Conservation (phyloP, 2,113 vertebrate species). For the Orcinus orca region DNA sequence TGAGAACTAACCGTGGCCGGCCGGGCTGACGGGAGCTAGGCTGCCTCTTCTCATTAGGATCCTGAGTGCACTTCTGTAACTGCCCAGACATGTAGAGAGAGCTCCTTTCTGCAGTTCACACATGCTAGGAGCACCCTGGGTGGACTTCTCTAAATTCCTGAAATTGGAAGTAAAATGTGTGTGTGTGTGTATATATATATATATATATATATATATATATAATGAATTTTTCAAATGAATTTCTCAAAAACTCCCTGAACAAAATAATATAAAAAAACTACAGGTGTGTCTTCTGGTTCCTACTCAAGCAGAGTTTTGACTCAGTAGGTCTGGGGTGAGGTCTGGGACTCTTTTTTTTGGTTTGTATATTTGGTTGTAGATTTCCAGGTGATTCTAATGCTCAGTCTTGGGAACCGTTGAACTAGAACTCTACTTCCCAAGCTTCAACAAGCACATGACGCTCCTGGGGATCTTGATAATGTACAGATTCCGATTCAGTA, state of each 20-base stretch:
- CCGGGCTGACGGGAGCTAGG: neutral
- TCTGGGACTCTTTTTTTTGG: neutral
- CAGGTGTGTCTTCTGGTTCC: neutral
- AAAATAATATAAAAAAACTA: neutral
- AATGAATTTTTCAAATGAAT: neutral
- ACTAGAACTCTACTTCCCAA: neutral
- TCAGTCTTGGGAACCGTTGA: neutral
- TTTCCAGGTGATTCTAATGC: conserved; percentile 1
- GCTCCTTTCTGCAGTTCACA: neutral
- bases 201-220: neutral
- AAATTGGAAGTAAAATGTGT: conserved; percentile 7
- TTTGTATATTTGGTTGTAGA: neutral
- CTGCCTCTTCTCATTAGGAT: conserved; percentile 37
- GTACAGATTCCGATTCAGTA: neutral
- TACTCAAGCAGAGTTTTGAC: neutral
- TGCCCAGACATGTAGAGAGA: neutral
- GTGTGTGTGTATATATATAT: neutral
- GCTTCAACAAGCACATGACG: neutral
- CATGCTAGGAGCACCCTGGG: neutral
- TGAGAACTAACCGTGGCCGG: conserved; percentile 28
- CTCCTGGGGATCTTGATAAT: neutral
- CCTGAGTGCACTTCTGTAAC: neutral
- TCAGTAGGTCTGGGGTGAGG: neutral
- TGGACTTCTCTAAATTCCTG: neutral
- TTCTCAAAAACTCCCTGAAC: neutral